These are phyloP conservation scores for Sebastolobus alascanus DNA, from an alignment of 2,797 vertebrate species.

Conservation along the genomic window DNA sequence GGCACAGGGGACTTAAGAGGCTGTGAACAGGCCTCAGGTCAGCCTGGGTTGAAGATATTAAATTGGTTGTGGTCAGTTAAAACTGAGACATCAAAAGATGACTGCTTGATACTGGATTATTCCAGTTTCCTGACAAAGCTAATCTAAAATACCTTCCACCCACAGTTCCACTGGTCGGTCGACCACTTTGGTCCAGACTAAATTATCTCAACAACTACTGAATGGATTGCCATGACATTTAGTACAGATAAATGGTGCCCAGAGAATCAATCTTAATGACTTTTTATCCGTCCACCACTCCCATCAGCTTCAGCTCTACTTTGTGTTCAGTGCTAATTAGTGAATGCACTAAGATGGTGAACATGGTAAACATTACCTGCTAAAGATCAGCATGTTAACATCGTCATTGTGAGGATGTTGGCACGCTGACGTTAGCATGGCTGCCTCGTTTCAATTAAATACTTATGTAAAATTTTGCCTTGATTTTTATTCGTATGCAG, in stretches of 20 bases:
- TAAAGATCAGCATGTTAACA: background rate
- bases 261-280: background rate
- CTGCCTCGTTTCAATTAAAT: background rate
- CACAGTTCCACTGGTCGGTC: background rate
- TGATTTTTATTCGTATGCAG: conserved; percentile 1
- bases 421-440: background rate
- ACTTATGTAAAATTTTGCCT: background rate
- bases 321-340: background rate
- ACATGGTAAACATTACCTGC: background rate
- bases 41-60: background rate
- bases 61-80: background rate
- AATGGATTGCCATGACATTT: background rate
- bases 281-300: background rate
- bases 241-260: background rate
- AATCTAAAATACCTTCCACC: background rate
- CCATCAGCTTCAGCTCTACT: background rate
- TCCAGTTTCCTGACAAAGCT: background rate
- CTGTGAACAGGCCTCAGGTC: background rate
- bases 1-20: background rate
- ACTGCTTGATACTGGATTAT: background rate
- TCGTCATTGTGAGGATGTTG: background rate
- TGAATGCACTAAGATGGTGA: background rate
- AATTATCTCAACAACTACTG: background rate
- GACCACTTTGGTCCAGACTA: background rate
- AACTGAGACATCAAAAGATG: background rate